Evolutionary conservation across 1,140 invertebrate species (phyloP).

Genomic region (Drosophila sulfurigaster): DNA sequence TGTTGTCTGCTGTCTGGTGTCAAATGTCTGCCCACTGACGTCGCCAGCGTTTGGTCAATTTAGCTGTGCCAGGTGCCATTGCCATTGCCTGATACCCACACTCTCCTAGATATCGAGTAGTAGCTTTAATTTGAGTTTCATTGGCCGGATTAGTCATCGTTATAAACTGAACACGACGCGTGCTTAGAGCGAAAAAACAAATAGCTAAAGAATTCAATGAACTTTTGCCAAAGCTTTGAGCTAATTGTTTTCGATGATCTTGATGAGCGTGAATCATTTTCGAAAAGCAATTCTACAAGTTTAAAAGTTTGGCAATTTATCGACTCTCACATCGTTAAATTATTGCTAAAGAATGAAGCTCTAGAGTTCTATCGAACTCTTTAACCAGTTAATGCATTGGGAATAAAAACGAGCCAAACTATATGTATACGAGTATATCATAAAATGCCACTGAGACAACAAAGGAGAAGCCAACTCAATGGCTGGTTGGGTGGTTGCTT

Average conservation of each 20-base stretch:
- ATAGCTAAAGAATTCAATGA: constrained; percentile 52
- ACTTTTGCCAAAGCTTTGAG: constrained; percentile 51
- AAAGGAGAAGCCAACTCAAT: constrained; percentile 46
- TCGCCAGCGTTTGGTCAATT: constrained; percentile 8
- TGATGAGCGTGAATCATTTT: constrained; percentile 7
- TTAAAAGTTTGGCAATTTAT: neutral
- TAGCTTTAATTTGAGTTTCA: constrained; percentile 70
- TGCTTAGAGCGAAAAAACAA: constrained; percentile 40
- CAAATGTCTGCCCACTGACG: constrained; percentile 63
- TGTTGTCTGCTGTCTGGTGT: constrained; percentile 31
- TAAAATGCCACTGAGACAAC: constrained; percentile 70
- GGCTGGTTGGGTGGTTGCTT: neutral
- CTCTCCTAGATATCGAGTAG: constrained; percentile 8
- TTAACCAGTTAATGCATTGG: constrained; percentile 39
- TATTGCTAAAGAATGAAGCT: neutral
- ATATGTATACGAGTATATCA: constrained; percentile 25
- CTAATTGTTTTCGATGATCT: constrained; percentile 56
- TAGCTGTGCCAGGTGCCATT: constrained; percentile 45
- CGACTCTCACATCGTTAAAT: neutral
- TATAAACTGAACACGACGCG: constrained; percentile 34
- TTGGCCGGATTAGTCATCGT: constrained; percentile 66
- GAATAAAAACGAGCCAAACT: constrained; percentile 53
- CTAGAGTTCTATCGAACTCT: neutral
- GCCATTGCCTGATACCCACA: neutral
- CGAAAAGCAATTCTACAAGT: neutral